Conservation (phyloP, 2,113 vertebrate genomes). For the Uropsilus gracilis region DNA sequence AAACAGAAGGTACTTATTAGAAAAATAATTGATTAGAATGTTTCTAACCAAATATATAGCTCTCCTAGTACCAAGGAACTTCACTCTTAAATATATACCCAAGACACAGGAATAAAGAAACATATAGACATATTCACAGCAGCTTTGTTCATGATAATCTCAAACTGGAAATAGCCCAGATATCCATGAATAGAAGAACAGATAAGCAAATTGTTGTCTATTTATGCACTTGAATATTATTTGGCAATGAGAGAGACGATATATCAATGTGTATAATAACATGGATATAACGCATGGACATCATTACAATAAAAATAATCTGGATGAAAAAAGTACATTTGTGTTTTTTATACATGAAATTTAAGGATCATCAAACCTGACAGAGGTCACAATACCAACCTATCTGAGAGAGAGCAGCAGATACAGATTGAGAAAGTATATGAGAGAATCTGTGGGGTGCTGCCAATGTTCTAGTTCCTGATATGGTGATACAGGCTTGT, state of each 20-base stretch:
- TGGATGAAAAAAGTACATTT: neutral
- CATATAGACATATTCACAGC: neutral
- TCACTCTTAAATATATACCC: neutral
- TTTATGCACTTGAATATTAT: neutral
- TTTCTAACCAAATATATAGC: neutral
- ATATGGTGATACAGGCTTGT: neutral
- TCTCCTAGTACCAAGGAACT: constrained; percentile 8
- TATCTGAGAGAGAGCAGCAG: neutral
- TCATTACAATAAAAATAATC: neutral
- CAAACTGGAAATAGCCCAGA: neutral
- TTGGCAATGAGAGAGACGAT: neutral
- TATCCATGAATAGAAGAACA: neutral
- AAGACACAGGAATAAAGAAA: neutral
- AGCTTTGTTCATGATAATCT: neutral
- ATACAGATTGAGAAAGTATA: neutral
- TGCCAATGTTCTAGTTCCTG: neutral
- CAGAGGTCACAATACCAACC: neutral
- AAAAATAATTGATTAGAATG: neutral
- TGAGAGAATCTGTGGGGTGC: neutral
- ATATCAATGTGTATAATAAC: neutral
- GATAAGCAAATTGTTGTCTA: neutral
- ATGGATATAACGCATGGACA: neutral
- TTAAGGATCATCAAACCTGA: neutral
- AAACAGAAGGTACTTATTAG: constrained; percentile 11
- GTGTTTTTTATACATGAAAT: neutral